These are phyloP conservation scores for Drosophila emarginata DNA, from an alignment of 2,888 invertebrate species.

Conservation along the genomic window DNA sequence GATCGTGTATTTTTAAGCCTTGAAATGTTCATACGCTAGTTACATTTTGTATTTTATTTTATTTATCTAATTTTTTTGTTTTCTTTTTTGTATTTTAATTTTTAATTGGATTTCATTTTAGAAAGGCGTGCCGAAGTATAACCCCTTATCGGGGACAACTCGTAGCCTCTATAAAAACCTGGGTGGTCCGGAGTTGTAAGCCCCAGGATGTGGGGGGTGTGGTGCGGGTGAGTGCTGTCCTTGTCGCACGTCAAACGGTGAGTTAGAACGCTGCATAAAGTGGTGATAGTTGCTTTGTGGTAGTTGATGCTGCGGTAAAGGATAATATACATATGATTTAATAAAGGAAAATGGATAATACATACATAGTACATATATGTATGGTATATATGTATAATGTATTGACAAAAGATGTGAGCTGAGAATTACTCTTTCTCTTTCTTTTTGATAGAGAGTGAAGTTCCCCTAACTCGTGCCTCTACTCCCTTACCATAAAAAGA, in stretches of 20 bases:
- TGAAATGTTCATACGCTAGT: constrained; percentile 29
- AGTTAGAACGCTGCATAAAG: constrained; percentile 82
- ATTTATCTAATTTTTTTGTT: constrained; percentile 44
- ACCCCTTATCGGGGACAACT: constrained; percentile 82
- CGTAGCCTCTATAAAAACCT: constrained; percentile 83
- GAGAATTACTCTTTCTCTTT: too few relatives aligned
- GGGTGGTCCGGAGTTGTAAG: constrained; percentile 82
- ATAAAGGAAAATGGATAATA: too few relatives aligned
- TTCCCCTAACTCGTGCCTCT: too few relatives aligned
- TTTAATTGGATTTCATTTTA: constrained; percentile 67
- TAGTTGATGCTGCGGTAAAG: constrained; percentile 77
- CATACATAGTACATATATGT: too few relatives aligned
- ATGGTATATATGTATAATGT: background rate
- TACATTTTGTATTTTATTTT: constrained; percentile 46
- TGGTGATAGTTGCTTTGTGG: constrained; percentile 81
- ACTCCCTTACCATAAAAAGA: background rate
- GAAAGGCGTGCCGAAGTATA: constrained; percentile 83
- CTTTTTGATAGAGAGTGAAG: too few relatives aligned
- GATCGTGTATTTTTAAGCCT: constrained; percentile 17
- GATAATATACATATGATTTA: too few relatives aligned
- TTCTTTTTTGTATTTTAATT: constrained; percentile 52
- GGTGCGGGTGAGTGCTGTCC: constrained; percentile 79
- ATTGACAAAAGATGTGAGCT: background rate
- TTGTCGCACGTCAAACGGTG: constrained; percentile 81
- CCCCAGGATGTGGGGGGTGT: constrained; percentile 78